Conservation (phyloP, 1,140 invertebrate species). For the Atta cephalotes region DNA sequence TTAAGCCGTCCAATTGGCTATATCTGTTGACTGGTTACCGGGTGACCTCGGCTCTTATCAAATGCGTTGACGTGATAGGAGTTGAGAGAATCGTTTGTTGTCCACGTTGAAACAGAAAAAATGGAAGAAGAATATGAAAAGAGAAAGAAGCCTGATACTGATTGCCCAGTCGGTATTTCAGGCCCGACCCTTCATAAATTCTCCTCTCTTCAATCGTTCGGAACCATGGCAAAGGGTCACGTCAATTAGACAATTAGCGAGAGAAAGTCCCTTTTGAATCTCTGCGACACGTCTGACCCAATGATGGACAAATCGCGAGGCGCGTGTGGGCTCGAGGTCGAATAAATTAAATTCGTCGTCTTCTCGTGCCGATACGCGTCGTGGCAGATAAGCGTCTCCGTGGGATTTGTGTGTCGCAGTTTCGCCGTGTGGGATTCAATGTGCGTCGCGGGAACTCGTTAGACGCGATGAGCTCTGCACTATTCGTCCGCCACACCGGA, state of each 20-base stretch:
- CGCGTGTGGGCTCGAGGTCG: conserved; percentile 64
- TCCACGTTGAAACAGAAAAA: conserved; percentile 48
- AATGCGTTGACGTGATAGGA: conserved; percentile 80
- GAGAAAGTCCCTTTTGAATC: conserved; percentile 64
- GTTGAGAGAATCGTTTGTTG: conserved; percentile 76
- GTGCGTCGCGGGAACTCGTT: conserved; percentile 34
- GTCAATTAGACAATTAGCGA: conserved; percentile 68
- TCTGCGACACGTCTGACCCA: conserved; percentile 52
- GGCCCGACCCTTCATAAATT: conserved; percentile 46
- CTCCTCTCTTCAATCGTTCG: conserved; percentile 45
- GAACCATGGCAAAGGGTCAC: background rate
- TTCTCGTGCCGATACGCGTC: conserved; percentile 43
- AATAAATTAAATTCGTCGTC: conserved; percentile 70
- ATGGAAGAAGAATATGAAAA: background rate
- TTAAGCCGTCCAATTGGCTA: conserved; percentile 74
- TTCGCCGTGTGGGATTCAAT: conserved; percentile 52
- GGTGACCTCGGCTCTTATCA: conserved; percentile 81
- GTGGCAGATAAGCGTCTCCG: conserved; percentile 52
- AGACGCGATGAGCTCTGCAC: conserved; percentile 62
- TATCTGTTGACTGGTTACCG: conserved; percentile 78
- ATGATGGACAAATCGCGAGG: conserved; percentile 39
- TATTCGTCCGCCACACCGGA: conserved; percentile 33
- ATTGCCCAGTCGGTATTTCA: conserved; percentile 66
- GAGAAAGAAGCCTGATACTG: conserved; percentile 59
- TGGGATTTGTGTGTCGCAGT: conserved; percentile 65